Evolutionary conservation across 1,140 invertebrate genomes (phyloP).

Genomic region (Pseudobourletiella spinata): DNA sequence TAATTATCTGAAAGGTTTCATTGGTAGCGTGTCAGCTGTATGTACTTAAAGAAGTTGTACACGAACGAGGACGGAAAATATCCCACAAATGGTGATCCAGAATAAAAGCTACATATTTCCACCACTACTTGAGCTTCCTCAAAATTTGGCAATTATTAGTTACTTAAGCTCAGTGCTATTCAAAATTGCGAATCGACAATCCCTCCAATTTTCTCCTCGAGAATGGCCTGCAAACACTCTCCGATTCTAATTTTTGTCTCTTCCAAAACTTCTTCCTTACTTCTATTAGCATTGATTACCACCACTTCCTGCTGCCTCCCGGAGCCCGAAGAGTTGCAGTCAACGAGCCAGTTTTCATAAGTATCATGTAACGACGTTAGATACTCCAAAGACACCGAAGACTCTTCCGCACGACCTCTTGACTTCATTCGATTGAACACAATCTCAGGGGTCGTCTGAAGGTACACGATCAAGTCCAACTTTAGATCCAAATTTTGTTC

Average conservation of each 20-base stretch:
- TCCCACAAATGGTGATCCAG: no score
- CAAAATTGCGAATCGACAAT: no score
- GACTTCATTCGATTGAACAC: conserved; percentile 47
- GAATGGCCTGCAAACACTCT: no score
- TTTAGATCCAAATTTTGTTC: conserved; percentile 42
- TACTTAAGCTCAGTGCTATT: no score
- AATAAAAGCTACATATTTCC: no score
- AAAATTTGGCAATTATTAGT: no score
- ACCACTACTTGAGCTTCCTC: no score
- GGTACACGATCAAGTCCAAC: conserved; percentile 51
- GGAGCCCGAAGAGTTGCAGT: background rate
- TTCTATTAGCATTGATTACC: conserved; percentile 30
- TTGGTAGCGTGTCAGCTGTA: no score
- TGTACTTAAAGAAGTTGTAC: no score
- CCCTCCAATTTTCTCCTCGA: no score
- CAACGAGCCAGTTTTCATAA: conserved; percentile 41
- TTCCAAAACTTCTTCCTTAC: conserved; percentile 26
- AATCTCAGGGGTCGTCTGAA: conserved; percentile 46
- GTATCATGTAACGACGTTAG: conserved; percentile 43
- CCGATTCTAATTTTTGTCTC: conserved; percentile 1
- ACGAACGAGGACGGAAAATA: no score
- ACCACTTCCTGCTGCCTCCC: conserved; percentile 10
- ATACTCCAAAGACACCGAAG: conserved; percentile 41
- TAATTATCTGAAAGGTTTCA: no score
- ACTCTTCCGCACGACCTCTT: conserved; percentile 47